Evolutionary conservation across 2,797 vertebrate species (phyloP).

Genomic region (Vireo griseus): DNA sequence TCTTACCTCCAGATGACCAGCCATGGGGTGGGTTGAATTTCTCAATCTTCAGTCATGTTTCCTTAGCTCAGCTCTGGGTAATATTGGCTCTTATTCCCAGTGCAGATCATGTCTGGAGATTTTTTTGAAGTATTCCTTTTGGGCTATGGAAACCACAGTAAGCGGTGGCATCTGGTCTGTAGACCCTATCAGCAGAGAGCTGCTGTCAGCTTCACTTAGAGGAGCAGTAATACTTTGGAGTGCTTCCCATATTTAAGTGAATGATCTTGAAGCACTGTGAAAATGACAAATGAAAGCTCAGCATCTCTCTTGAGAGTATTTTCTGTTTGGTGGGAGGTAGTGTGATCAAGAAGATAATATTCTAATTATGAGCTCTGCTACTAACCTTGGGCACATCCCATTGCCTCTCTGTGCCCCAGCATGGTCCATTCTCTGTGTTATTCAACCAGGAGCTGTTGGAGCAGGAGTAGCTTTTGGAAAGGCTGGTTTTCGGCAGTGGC

Average conservation of each 20-base stretch:
- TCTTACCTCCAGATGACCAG: not conserved
- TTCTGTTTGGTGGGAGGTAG: not conserved
- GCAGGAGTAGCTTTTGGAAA: not conserved
- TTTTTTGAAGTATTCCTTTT: not conserved
- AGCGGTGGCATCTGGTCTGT: not conserved
- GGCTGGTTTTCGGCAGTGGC: not conserved
- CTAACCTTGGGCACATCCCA: not conserved
- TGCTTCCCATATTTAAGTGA: not conserved
- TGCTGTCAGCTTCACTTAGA: slow-evolving; percentile 7
- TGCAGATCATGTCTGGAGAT: not conserved
- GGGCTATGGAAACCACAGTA: not conserved
- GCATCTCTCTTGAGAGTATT: not conserved
- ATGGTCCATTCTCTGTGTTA: not conserved
- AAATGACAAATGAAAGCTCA: not conserved
- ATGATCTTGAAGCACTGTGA: not conserved
- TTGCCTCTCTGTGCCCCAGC: not conserved
- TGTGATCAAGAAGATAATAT: not conserved
- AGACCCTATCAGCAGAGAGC: not conserved
- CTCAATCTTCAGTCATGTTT: not conserved
- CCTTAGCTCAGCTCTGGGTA: not conserved
- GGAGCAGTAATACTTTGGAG: not conserved
- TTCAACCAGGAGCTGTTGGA: not conserved
- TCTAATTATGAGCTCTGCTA: not conserved
- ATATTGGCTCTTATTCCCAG: not conserved
- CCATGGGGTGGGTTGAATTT: not conserved